phyloP scores from a whole-genome alignment of 1,140 invertebrate species.

The Atta texana region DNA sequence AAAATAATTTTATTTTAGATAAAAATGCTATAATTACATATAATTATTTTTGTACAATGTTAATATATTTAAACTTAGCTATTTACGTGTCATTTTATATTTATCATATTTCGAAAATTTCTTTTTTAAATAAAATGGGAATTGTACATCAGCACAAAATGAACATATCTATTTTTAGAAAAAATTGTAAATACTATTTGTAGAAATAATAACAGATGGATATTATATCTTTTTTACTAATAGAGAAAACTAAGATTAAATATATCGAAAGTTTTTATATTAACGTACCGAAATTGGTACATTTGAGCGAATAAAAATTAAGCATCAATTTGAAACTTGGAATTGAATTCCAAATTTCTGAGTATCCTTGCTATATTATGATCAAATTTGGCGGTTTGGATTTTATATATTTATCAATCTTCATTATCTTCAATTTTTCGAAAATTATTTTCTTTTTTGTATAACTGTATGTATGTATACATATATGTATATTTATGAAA shows the following conservation, averaged over 20 bases:
- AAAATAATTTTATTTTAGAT: conserved; percentile 50
- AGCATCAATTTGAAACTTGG: neutral
- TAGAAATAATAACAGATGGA: neutral
- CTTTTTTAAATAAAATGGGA: neutral
- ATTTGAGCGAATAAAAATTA: conserved; percentile 8
- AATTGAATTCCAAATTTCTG: neutral
- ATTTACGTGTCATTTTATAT: neutral
- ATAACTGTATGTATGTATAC: neutral
- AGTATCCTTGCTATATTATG: neutral
- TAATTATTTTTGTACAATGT: conserved; percentile 34
- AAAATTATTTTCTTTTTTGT: neutral
- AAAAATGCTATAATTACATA: conserved; percentile 23
- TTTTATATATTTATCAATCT: neutral
- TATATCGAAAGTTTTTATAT: neutral
- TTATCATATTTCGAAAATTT: neutral
- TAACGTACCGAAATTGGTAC: neutral
- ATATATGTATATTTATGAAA: neutral
- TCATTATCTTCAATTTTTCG: neutral
- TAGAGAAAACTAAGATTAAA: neutral
- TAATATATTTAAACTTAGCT: neutral
- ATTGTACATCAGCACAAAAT: conserved; percentile 11
- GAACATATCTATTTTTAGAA: neutral
- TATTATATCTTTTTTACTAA: neutral
- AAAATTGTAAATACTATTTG: conserved; percentile 17
- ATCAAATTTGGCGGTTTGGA: neutral